Percentiles rank a stretch among this genome's conserved stretches.
Evolutionary conservation across 2,888 invertebrate genomes (phyloP).

Genomic region (Caenorhabditis sp.): DNA sequence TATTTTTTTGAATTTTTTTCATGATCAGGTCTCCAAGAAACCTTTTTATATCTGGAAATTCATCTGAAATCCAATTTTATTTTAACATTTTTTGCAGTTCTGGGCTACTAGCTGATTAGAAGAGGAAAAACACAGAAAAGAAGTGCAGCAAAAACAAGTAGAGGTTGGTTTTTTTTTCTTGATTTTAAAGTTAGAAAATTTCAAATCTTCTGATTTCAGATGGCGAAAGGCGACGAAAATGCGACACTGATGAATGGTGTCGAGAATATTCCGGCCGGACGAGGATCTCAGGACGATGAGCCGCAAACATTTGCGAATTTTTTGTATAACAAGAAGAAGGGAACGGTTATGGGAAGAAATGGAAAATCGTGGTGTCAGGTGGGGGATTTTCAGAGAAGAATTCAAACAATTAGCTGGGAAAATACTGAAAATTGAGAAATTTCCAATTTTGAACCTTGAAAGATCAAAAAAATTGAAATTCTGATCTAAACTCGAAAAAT

Average conservation of each 20-base stretch:
- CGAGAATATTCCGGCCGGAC: conserved; percentile 10
- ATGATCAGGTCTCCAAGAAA: conserved; percentile 1
- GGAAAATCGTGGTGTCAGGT: conserved; percentile 69
- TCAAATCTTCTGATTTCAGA: no score
- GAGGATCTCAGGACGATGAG: conserved; percentile 30
- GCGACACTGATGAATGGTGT: conserved; percentile 44
- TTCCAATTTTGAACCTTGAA: neutral
- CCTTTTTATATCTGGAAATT: neutral
- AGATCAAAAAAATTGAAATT: neutral
- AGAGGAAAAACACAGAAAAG: neutral
- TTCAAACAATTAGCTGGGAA: neutral
- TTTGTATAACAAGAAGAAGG: conserved; percentile 67
- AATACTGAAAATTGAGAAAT: neutral
- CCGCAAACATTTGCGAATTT: conserved; percentile 59
- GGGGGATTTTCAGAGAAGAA: conserved; percentile 10
- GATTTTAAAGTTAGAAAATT: no score
- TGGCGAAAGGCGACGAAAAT: conserved; percentile 39
- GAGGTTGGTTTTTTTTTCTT: neutral
- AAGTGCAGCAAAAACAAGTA: neutral
- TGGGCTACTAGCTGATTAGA: conserved; percentile 15
- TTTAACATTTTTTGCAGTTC: conserved; percentile 17
- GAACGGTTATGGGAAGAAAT: conserved; percentile 66
- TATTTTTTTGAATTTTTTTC: conserved; percentile 24
- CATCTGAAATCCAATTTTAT: conserved; percentile 4
- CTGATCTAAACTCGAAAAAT: neutral